Evolutionary conservation across 2,888 invertebrate species (phyloP).

Genomic region (Aphrophora alni): DNA sequence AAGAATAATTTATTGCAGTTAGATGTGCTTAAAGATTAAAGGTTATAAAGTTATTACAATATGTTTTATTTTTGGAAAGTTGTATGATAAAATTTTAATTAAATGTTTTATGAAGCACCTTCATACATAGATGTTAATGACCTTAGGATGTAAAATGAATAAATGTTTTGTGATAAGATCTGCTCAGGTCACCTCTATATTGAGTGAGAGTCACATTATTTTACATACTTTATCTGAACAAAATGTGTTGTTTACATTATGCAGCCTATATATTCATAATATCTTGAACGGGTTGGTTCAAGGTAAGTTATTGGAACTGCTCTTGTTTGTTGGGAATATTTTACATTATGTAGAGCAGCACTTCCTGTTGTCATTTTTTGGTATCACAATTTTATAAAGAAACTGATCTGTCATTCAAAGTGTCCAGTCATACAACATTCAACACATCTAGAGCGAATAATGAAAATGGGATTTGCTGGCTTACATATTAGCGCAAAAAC

Average conservation of each 20-base stretch:
- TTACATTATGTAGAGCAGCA: not conserved
- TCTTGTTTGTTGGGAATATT: not conserved
- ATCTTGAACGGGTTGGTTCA: not conserved
- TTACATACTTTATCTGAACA: not conserved
- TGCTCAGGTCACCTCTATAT: not conserved
- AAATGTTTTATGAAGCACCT: no score
- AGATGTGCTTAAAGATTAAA: no score
- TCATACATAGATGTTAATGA: not conserved
- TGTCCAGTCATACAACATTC: no score
- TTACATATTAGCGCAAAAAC: no score
- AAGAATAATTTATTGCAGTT: no score
- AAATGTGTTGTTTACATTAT: not conserved
- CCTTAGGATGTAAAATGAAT: not conserved
- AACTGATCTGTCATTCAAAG: not conserved
- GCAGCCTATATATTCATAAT: not conserved
- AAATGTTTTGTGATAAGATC: not conserved
- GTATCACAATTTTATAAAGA: not conserved
- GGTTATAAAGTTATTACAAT: no score
- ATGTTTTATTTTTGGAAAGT: no score
- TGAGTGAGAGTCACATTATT: not conserved
- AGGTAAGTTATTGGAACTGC: not conserved
- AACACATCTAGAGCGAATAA: no score
- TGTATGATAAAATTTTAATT: no score
- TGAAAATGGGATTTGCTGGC: no score
- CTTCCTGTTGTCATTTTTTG: not conserved